A percentile compares a stretch with the other conserved stretches of the same genome.
These are phyloP conservation scores for Catocala nupta DNA, from an alignment of 2,888 invertebrate species.

Conservation along the genomic window DNA sequence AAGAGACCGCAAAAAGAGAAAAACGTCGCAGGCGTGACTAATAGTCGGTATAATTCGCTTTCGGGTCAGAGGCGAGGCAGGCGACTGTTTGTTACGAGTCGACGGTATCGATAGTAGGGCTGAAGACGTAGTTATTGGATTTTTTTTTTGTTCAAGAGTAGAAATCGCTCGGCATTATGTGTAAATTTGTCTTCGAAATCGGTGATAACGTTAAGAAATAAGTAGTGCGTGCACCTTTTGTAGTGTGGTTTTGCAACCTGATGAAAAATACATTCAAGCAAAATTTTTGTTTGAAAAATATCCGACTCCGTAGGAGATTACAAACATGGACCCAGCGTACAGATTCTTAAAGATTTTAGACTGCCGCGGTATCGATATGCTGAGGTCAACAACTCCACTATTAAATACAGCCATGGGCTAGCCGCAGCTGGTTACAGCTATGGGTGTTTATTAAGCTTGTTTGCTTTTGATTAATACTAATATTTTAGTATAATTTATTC, in stretches of 20 bases:
- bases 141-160: slow-evolving; percentile 15
- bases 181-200: not conserved
- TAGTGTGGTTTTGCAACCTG: not conserved
- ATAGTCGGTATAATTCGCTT: slow-evolving; percentile 44
- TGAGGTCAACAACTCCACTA: too few relatives aligned
- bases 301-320: too few relatives aligned
- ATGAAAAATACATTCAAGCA: too few relatives aligned
- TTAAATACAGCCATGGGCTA: too few relatives aligned
- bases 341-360: too few relatives aligned
- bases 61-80: slow-evolving; percentile 46
- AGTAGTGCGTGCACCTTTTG: not conserved
- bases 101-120: slow-evolving; percentile 26
- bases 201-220: not conserved
- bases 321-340: too few relatives aligned
- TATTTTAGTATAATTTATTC: too few relatives aligned
- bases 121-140: slow-evolving; percentile 17
- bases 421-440: too few relatives aligned
- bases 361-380: too few relatives aligned
- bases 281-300: too few relatives aligned
- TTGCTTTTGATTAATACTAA: too few relatives aligned
- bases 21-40: slow-evolving; percentile 39
- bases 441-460: too few relatives aligned
- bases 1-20: slow-evolving; percentile 39
- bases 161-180: slow-evolving; percentile 6
- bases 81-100: slow-evolving; percentile 37